Evolutionary conservation across 2,113 vertebrate genomes (phyloP).

Genomic region (Halichoeres trimaculatus): DNA sequence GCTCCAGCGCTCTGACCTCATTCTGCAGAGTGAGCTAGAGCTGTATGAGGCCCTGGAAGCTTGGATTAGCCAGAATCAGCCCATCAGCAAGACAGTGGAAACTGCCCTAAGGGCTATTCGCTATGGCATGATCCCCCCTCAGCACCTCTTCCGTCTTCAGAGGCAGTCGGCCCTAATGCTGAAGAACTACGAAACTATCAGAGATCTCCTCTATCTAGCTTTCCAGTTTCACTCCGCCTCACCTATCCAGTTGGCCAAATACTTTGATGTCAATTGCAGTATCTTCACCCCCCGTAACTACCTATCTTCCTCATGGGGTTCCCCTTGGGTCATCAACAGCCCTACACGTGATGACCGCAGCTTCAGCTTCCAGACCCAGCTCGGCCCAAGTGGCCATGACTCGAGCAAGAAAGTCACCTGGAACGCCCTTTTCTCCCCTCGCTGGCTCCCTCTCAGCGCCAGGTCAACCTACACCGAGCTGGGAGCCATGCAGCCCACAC

Average conservation of each 20-base stretch:
- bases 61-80: conserved; percentile 89
- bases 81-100: conserved; percentile 80
- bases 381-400: conserved; percentile 93
- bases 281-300: conserved; percentile 97
- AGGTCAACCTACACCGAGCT: conserved; percentile 89
- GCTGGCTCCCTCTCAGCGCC: conserved; percentile 92
- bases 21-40: conserved; percentile 94
- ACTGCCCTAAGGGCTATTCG: conserved; percentile 88
- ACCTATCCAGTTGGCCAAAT: conserved; percentile 93
- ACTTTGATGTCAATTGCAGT: conserved; percentile 95
- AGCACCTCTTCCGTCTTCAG: conserved; percentile 93
- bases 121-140: conserved; percentile 94
- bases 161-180: conserved; percentile 88
- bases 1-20: conserved; percentile 93
- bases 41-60: conserved; percentile 91
- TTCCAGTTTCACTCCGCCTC: conserved; percentile 97
- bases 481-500: conserved; percentile 86
- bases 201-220: conserved; percentile 93
- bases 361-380: conserved; percentile 95
- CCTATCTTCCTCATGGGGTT: conserved; percentile 91
- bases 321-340: conserved; percentile 95
- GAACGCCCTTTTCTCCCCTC: conserved; percentile 96
- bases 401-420: conserved; percentile 90
- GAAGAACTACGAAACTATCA: conserved; percentile 85
- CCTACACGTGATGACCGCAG: conserved; percentile 96